Percentiles rank a stretch among this genome's conserved stretches.
Conservation (phyloP, 2,888 invertebrate genomes). For the Geotrupes spiniger region DNA sequence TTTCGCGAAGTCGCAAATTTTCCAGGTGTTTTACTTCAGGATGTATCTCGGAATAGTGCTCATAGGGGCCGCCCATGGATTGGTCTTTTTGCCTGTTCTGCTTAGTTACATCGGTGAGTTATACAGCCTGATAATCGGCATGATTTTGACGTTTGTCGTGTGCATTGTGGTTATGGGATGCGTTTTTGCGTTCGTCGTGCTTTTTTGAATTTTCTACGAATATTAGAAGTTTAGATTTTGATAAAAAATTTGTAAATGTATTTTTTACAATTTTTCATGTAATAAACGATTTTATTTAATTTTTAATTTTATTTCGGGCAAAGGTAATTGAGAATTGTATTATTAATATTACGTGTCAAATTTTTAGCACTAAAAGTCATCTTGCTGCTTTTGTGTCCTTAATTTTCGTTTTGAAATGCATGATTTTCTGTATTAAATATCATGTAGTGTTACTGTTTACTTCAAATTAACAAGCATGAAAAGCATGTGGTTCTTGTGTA, state of each 20-base stretch:
- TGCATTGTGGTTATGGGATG: slow-evolving; percentile 21
- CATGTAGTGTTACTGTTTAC: too few relatives aligned
- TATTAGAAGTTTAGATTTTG: not conserved
- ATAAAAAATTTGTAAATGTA: slow-evolving; percentile 3
- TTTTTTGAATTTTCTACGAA: slow-evolving; percentile 8
- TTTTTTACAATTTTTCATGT: not conserved
- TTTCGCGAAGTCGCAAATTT: slow-evolving; percentile 97
- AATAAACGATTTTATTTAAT: not conserved
- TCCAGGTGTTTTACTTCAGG: slow-evolving; percentile 60
- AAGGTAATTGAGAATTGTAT: too few relatives aligned
- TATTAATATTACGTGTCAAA: too few relatives aligned
- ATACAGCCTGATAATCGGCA: slow-evolving; percentile 21
- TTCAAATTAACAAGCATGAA: too few relatives aligned
- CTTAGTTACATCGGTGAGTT: slow-evolving; percentile 93
- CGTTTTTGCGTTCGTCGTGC: slow-evolving; percentile 17
- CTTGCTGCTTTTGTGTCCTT: too few relatives aligned
- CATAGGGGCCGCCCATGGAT: slow-evolving; percentile 94
- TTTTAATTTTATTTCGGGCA: not conserved
- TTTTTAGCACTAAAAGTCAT: too few relatives aligned
- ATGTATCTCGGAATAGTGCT: slow-evolving; percentile 93
- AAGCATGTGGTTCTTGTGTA: too few relatives aligned
- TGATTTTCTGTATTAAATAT: too few relatives aligned
- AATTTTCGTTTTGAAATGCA: too few relatives aligned
- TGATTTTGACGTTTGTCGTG: slow-evolving; percentile 19
- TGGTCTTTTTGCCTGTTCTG: slow-evolving; percentile 95